phyloP scores from a whole-genome alignment of 37 sponge, comb jelly and placozoan genomes.

The Halisarca cf. caerulea region DNA sequence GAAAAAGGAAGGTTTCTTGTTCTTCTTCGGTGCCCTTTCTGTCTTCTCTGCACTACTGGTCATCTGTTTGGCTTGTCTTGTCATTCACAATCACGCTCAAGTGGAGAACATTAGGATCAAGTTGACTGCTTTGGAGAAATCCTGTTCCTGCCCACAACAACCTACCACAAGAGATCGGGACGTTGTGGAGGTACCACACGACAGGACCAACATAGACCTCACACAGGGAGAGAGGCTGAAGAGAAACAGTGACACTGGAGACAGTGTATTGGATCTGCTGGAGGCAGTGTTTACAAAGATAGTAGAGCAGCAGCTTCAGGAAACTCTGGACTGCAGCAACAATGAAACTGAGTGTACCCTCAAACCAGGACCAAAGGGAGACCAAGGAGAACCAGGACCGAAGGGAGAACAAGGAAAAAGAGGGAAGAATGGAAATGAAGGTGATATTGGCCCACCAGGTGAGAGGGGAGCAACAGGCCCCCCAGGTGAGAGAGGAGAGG shows the following conservation, averaged over 20 bases:
- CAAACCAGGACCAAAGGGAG: not conserved
- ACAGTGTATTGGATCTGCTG: no score
- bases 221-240: no score
- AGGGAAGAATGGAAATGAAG: not conserved
- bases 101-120: not conserved
- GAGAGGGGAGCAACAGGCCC: not conserved
- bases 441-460: not conserved
- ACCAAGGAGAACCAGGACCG: not conserved
- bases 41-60: not conserved
- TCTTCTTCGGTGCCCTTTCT: not conserved
- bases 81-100: not conserved
- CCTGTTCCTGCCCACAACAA: no score
- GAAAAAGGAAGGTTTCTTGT: not conserved
- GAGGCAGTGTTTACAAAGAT: not conserved
- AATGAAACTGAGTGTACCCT: not conserved
- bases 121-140: not conserved
- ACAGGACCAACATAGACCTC: no score
- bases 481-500: not conserved
- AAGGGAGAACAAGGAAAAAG: not conserved
- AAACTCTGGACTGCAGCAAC: not conserved
- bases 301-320: not conserved
- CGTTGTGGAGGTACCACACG: no score
- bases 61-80: not conserved
- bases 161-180: no score
- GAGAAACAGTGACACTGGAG: no score